Base-by-base conservation (phyloP, 2,888 invertebrate genomes). In the Cephonodes hylas region DNA sequence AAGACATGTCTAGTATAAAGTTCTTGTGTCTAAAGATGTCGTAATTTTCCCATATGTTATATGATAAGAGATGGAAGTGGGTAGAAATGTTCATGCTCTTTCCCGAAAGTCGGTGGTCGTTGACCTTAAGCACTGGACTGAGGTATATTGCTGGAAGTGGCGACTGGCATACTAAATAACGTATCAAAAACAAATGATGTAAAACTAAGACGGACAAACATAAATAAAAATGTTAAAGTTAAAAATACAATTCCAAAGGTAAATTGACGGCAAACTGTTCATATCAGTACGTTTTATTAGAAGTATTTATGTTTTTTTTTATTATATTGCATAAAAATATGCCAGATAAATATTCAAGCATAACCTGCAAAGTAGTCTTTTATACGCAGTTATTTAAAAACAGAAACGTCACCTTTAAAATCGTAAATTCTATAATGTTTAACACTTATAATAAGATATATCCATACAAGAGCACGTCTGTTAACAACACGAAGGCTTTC, bases 101-200 rank as follows among this genome's bases (percentile, higher is more conserved):
- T 73, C 76, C 74, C 71, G 68, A 68, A 67, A 64, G 71, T 64
- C 70, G 71, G 74, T 83, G 86, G 89, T 88, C 89, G 81, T 80
- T 83, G 89, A 89, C 86, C 86, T 73, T 72, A 63, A 65, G 62
- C 69, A 64, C 67, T 81, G 83, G 79, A 75, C 83, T 80, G 80
- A 80, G 79, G 77, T 76, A 74, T 74, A 71, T 71, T 72, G 73
- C 80, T 80, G 80, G 77, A 80, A 77, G 80, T 76, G 59, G 69
- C 75, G 81, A 76, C 77, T 75, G 76, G 88, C 85, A 87, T 89
- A 85, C 82, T 76, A 81, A 84, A 78, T 70, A 74, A 53, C 18
- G 38, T 31, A 22, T 57, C 13, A 44, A 42, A 27, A 27, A 15
- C 45, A 31, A 7, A 42, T 42, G 42, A 42, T 58, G 58, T 58